Percentiles rank a stretch among this genome's conserved stretches.
phyloP scores from a whole-genome alignment of 2,888 invertebrate genomes.

The Dusona sp. region DNA sequence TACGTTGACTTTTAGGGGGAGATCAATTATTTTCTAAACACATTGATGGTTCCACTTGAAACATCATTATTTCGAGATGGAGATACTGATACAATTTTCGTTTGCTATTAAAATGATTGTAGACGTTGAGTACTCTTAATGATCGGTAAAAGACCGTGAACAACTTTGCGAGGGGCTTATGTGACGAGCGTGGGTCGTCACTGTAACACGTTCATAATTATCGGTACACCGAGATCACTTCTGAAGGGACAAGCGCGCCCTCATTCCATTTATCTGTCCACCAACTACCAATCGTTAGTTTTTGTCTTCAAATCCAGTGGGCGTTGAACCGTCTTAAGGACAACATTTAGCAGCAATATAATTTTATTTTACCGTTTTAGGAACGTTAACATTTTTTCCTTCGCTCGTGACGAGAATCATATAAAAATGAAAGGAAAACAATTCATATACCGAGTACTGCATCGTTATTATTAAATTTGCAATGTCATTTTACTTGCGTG shows the following conservation, averaged over 20 bases:
- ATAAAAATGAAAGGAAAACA: not conserved
- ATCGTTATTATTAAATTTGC: conserved; percentile 71
- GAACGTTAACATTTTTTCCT: not conserved
- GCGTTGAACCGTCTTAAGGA: not conserved
- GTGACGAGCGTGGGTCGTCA: conserved; percentile 37
- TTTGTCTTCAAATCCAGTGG: conserved; percentile 16
- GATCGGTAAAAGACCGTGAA: not conserved
- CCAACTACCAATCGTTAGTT: conserved; percentile 15
- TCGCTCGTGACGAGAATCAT: not conserved
- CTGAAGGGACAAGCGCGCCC: conserved; percentile 39
- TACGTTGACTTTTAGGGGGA: not conserved
- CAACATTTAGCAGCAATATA: not conserved
- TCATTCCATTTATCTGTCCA: conserved; percentile 33
- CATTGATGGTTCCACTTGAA: not conserved
- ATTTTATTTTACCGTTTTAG: not conserved
- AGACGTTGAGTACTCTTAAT: conserved; percentile 24
- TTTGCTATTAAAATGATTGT: not conserved
- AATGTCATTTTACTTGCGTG: conserved; percentile 71
- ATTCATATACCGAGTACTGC: conserved; percentile 2
- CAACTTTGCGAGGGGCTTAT: not conserved
- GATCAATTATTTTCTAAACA: not conserved
- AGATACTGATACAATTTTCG: not conserved
- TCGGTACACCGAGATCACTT: conserved; percentile 59
- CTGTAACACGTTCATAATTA: conserved; percentile 62
- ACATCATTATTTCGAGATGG: not conserved